Conservation (phyloP, 2,113 vertebrate species). For the Sorex fumeus region DNA sequence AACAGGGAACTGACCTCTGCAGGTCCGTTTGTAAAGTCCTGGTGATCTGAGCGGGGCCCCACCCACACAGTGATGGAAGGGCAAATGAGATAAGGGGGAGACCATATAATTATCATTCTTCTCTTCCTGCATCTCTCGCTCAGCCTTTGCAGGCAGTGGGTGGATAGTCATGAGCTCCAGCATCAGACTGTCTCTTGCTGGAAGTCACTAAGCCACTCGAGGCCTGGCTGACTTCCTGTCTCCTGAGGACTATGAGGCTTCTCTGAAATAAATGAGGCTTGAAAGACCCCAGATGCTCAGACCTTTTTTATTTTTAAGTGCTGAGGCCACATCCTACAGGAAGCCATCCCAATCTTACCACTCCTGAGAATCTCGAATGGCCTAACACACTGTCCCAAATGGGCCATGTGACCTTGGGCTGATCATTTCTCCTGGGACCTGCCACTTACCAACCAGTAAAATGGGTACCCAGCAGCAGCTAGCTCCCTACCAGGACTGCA, state of each 20-base stretch:
- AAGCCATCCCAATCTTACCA: background rate
- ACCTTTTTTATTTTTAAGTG: background rate
- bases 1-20: slow-evolving; percentile 42
- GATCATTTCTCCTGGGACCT: background rate
- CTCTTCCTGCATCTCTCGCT: slow-evolving; percentile 44
- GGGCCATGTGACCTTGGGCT: background rate
- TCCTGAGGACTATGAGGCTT: background rate
- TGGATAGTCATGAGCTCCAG: slow-evolving; percentile 6
- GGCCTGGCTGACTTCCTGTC: background rate
- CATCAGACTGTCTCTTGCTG: background rate
- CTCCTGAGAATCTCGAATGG: background rate
- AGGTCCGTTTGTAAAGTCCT: background rate
- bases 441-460: background rate
- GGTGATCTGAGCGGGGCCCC: background rate
- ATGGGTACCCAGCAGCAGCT: background rate
- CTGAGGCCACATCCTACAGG: background rate
- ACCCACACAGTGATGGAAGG: background rate
- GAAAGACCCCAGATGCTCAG: background rate
- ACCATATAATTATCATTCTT: slow-evolving; percentile 30
- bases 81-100: slow-evolving; percentile 34
- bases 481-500: background rate
- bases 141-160: slow-evolving; percentile 26
- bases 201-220: background rate
- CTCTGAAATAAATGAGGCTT: background rate
- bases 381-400: background rate